Percentiles rank a stretch among this genome's conserved stretches.
phyloP scores from a whole-genome alignment of 2,113 vertebrate genomes.

The Syrrhaptes paradoxus region DNA sequence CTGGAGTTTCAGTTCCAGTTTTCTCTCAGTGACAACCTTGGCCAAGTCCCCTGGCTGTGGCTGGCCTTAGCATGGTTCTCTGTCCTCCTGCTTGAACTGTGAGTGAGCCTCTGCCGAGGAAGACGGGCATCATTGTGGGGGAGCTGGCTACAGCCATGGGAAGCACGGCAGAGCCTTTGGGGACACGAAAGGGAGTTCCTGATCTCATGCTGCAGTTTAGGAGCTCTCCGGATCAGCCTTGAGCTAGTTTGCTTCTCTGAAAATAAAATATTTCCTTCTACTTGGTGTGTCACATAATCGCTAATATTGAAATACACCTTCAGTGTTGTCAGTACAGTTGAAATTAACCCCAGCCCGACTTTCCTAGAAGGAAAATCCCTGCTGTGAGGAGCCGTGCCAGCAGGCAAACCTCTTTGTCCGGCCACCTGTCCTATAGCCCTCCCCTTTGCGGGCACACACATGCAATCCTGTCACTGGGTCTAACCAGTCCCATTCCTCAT shows the following conservation, averaged over 20 bases:
- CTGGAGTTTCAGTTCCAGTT: neutral
- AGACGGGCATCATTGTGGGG: fast-evolving
- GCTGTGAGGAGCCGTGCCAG: neutral
- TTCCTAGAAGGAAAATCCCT: neutral
- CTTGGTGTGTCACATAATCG: neutral
- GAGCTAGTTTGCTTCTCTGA: neutral
- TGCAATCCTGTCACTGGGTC: neutral
- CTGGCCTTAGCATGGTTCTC: neutral
- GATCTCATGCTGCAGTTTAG: neutral
- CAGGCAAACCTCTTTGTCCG: neutral
- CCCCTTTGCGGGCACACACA: fast-evolving
- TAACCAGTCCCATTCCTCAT: neutral
- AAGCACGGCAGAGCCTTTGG: neutral
- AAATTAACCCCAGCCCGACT: constrained; percentile 24
- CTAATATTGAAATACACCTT: neutral
- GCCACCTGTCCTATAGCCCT: neutral
- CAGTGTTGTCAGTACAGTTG: neutral
- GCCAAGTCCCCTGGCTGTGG: neutral
- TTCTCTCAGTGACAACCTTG: neutral
- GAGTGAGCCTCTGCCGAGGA: fast-evolving
- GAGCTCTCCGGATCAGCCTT: neutral
- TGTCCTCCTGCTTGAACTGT: neutral
- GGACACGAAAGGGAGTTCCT: neutral
- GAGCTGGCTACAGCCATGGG: neutral
- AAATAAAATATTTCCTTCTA: neutral